phyloP scores from a whole-genome alignment of 2,113 vertebrate species.

The Columba livia region DNA sequence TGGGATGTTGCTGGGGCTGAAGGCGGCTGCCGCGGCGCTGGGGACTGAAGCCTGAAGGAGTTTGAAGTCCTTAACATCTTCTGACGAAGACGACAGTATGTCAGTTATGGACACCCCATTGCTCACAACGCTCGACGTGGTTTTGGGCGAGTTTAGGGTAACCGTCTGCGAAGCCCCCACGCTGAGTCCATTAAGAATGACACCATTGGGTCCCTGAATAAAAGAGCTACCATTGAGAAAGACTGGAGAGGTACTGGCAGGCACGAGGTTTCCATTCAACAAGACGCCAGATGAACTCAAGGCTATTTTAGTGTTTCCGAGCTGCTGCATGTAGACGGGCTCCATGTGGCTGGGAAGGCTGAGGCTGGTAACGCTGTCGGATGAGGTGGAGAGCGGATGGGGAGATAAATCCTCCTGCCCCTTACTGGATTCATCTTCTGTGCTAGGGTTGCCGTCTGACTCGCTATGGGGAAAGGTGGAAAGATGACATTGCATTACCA shows the following conservation, averaged over 20 bases:
- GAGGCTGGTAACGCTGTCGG: conserved; percentile 83
- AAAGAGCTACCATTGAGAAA: conserved; percentile 95
- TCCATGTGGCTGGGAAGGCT: conserved; percentile 85
- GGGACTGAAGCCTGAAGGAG: conserved; percentile 80
- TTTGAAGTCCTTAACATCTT: conserved; percentile 88
- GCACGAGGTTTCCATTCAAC: conserved; percentile 90
- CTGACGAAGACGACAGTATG: conserved; percentile 80
- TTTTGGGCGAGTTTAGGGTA: conserved; percentile 87
- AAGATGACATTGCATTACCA: conserved; percentile 50
- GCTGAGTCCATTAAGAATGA: conserved; percentile 94
- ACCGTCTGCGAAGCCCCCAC: conserved; percentile 87
- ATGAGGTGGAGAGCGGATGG: conserved; percentile 87
- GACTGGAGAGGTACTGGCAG: conserved; percentile 84
- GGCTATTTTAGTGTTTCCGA: conserved; percentile 93
- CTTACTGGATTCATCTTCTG: conserved; percentile 98
- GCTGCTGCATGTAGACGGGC: conserved; percentile 93
- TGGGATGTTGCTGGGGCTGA: conserved; percentile 74
- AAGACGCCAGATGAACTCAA: conserved; percentile 84
- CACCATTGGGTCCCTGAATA: conserved; percentile 91
- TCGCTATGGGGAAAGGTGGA: conserved; percentile 77
- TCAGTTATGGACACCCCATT: conserved; percentile 85
- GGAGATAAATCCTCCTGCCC: conserved; percentile 96
- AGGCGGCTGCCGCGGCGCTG: conserved; percentile 76
- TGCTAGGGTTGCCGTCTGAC: conserved; percentile 98
- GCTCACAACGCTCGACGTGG: conserved; percentile 72